Conservation (phyloP, 2,888 invertebrate species). For the Athalia rosae region DNA sequence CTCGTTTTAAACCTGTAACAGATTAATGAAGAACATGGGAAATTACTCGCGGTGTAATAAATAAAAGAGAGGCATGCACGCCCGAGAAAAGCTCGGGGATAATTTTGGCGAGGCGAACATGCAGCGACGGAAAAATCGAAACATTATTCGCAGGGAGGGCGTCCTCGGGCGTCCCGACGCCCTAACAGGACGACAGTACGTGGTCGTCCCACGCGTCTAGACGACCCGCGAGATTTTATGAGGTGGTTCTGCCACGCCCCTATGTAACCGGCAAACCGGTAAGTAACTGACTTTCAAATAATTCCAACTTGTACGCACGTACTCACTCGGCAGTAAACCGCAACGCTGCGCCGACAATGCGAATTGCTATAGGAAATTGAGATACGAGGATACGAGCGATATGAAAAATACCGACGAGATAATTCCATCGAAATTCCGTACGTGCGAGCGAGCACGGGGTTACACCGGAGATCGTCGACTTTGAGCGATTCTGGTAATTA, state of each 20-base stretch:
- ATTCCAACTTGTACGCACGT: not conserved
- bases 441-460: too few species aligned
- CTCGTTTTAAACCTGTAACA: constrained; percentile 45
- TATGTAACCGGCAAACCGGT: constrained; percentile 50
- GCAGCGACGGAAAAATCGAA: constrained; percentile 32
- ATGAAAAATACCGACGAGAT: too few species aligned
- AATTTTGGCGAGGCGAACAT: not conserved
- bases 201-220: constrained; percentile 64
- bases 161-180: constrained; percentile 25
- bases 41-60: not conserved
- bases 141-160: constrained; percentile 5
- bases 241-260: constrained; percentile 53
- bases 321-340: not conserved
- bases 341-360: constrained; percentile 1
- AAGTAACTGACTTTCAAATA: constrained; percentile 30
- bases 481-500: too few species aligned
- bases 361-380: not conserved
- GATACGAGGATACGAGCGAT: too few species aligned
- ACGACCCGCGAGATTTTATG: constrained; percentile 52
- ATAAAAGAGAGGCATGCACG: not conserved
- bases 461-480: too few species aligned
- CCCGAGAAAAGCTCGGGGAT: constrained; percentile 13
- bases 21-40: not conserved
- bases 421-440: too few species aligned
- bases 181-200: constrained; percentile 7